Evolutionary conservation across 1,140 invertebrate genomes (phyloP).

Genomic region (Drosophila hydei): DNA sequence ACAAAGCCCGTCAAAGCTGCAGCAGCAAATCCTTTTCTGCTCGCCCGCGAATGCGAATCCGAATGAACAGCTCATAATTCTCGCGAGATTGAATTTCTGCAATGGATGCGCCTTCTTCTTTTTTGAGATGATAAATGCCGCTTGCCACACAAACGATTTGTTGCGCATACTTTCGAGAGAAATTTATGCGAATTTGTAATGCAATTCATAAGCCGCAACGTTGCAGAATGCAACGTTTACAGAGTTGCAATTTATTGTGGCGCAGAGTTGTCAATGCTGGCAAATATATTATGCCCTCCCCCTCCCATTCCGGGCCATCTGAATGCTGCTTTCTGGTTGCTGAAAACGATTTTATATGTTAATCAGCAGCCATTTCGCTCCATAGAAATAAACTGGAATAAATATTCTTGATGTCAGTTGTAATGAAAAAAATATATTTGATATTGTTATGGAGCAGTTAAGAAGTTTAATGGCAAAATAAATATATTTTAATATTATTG

Average conservation of each 20-base stretch:
- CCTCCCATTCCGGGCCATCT: background rate
- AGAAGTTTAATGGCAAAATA: background rate
- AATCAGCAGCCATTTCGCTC: slow-evolving; percentile 46
- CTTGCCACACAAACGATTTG: slow-evolving; percentile 68
- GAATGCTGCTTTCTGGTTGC: slow-evolving; percentile 13
- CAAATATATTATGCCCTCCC: slow-evolving; percentile 49
- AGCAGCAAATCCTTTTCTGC: slow-evolving; percentile 16
- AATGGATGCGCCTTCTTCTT: slow-evolving; percentile 54
- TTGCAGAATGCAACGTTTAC: slow-evolving; percentile 26
- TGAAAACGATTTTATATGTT: slow-evolving; percentile 61
- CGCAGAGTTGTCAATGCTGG: slow-evolving; percentile 55
- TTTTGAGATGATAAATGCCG: slow-evolving; percentile 63
- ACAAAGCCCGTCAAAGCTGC: slow-evolving; percentile 25
- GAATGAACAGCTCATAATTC: slow-evolving; percentile 60
- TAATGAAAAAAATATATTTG: slow-evolving; percentile 16
- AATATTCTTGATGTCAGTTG: slow-evolving; percentile 2
- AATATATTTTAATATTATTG: no score
- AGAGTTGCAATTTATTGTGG: slow-evolving; percentile 63
- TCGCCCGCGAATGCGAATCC: background rate
- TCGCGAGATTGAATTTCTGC: slow-evolving; percentile 72
- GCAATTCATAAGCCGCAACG: slow-evolving; percentile 70
- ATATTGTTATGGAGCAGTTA: background rate
- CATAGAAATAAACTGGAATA: slow-evolving; percentile 41
- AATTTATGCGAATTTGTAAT: slow-evolving; percentile 78
- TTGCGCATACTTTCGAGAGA: slow-evolving; percentile 66